Percentiles rank a stretch among this genome's conserved stretches.
These are phyloP conservation scores for Potamarius usumacintae DNA, from an alignment of 2,113 vertebrate species.

Conservation along the genomic window DNA sequence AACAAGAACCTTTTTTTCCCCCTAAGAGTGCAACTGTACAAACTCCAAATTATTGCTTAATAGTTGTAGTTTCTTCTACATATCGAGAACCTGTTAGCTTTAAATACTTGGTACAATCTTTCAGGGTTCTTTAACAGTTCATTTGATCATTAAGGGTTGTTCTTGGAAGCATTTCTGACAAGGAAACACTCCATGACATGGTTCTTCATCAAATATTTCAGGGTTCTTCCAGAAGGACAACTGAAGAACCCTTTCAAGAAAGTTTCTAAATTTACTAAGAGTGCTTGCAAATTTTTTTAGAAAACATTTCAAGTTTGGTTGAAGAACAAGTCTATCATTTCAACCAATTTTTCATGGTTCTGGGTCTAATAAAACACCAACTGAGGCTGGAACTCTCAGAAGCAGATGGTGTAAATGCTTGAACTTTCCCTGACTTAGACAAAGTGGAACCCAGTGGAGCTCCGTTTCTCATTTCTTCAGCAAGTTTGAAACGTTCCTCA, in stretches of 20 bases:
- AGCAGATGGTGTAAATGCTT: slow-evolving; percentile 22
- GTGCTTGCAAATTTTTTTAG: neutral
- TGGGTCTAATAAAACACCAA: neutral
- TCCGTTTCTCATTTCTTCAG: slow-evolving; percentile 19
- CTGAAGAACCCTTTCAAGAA: neutral
- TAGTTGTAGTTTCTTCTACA: neutral
- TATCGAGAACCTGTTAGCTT: neutral
- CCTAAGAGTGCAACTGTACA: neutral
- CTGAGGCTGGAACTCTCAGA: slow-evolving; percentile 11
- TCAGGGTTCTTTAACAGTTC: neutral
- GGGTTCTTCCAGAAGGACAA: neutral
- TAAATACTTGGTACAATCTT: neutral
- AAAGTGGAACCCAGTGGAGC: slow-evolving; percentile 25
- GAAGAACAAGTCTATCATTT: neutral
- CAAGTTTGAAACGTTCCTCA: slow-evolving; percentile 17
- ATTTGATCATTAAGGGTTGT: neutral
- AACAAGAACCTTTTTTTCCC: neutral
- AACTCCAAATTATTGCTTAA: neutral
- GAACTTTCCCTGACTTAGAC: slow-evolving; percentile 27
- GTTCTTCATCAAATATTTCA: neutral
- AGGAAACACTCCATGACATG: neutral
- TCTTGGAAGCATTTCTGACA: neutral
- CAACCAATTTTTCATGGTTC: neutral
- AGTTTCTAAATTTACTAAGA: neutral
- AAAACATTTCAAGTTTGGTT: neutral